Percentiles rank a stretch among this genome's conserved stretches.
Conservation (phyloP, 1,140 invertebrate genomes). For the Ceratosolen fusciceps region DNA sequence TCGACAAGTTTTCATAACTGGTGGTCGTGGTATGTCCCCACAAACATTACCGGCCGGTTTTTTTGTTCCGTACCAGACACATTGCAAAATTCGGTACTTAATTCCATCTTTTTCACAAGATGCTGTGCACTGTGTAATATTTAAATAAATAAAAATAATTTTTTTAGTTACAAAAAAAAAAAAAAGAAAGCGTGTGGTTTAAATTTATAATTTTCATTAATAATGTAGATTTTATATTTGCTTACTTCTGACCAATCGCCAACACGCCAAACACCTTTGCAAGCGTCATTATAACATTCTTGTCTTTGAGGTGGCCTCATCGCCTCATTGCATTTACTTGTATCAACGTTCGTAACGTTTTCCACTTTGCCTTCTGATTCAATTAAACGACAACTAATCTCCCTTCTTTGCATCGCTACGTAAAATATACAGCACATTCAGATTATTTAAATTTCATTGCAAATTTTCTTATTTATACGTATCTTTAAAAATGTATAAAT, state of each 20-base stretch:
- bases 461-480: no score
- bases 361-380: slow-evolving; percentile 65
- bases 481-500: slow-evolving; percentile 16
- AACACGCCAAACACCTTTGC: slow-evolving; percentile 86
- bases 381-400: slow-evolving; percentile 77
- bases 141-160: background rate
- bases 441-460: background rate
- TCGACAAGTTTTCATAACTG: slow-evolving; percentile 83
- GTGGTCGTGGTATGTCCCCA: slow-evolving; percentile 79
- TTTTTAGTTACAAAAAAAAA: no score
- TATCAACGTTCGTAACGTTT: slow-evolving; percentile 76
- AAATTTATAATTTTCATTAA: background rate
- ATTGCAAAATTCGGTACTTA: slow-evolving; percentile 87
- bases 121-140: slow-evolving; percentile 79
- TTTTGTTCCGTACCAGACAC: slow-evolving; percentile 88
- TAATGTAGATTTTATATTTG: slow-evolving; percentile 25
- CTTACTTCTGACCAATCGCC: slow-evolving; percentile 90
- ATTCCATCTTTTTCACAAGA: slow-evolving; percentile 81
- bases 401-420: slow-evolving; percentile 81
- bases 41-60: slow-evolving; percentile 87
- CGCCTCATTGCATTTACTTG: slow-evolving; percentile 77
- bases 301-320: slow-evolving; percentile 79
- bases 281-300: slow-evolving; percentile 84
- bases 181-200: no score
- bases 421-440: slow-evolving; percentile 38